Evolutionary conservation across 2,113 vertebrate genomes (phyloP).

Genomic region (Petaurus breviceps): DNA sequence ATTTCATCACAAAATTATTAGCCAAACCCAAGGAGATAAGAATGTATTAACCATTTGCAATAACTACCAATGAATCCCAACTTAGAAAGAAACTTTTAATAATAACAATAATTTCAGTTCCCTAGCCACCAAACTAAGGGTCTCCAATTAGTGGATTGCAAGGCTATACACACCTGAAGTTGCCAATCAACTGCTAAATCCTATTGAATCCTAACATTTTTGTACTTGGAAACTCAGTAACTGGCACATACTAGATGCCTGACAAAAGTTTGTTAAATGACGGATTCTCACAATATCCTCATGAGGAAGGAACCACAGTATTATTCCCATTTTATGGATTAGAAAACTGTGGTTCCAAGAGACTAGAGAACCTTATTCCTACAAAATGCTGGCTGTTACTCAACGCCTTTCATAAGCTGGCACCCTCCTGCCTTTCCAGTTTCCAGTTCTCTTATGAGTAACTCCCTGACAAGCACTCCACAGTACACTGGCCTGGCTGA

Average conservation of each 20-base stretch:
- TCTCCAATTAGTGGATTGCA: background rate
- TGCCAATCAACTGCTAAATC: background rate
- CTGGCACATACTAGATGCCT: background rate
- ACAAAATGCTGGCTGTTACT: too few relatives aligned
- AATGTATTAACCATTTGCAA: background rate
- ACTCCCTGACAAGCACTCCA: too few relatives aligned
- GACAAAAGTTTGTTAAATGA: background rate
- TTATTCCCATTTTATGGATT: background rate
- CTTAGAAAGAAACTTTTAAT: background rate
- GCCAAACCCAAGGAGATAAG: background rate
- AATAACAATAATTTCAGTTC: background rate
- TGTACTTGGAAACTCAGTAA: background rate
- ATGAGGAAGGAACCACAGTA: background rate
- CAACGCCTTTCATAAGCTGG: too few relatives aligned
- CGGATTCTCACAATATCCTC: background rate
- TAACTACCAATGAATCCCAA: background rate
- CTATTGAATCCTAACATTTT: background rate
- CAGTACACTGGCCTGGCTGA: too few relatives aligned
- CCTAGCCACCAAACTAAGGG: too few relatives aligned
- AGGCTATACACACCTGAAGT: background rate
- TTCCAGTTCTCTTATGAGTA: too few relatives aligned
- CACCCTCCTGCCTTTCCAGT: too few relatives aligned
- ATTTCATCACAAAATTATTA: background rate
- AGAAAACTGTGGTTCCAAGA: background rate
- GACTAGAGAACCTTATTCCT: too few relatives aligned